Evolutionary conservation across 2,797 vertebrate genomes (phyloP).

Genomic region (Lagorchestes hirsutus): DNA sequence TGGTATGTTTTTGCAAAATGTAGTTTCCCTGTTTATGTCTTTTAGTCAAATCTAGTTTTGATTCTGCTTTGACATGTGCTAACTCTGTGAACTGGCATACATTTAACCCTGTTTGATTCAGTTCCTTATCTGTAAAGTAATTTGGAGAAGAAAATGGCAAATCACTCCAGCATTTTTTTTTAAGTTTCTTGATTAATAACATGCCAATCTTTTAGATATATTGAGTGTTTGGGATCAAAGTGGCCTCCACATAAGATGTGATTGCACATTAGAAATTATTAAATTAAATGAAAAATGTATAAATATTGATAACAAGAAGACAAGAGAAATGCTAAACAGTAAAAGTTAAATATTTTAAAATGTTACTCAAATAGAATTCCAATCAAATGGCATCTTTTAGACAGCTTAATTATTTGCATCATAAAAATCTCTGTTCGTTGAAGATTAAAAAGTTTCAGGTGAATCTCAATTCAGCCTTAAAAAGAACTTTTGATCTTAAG

Average conservation of each 20-base stretch:
- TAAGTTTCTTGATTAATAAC: background rate
- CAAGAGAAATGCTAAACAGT: slow-evolving; percentile 81
- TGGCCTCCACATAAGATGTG: slow-evolving; percentile 76
- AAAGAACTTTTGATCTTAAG: slow-evolving; percentile 82
- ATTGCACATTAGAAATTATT: slow-evolving; percentile 83
- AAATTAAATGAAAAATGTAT: slow-evolving; percentile 83
- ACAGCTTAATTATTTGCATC: slow-evolving; percentile 82
- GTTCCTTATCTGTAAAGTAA: no score
- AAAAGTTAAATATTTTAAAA: slow-evolving; percentile 83
- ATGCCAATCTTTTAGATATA: slow-evolving; percentile 28
- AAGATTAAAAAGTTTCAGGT: slow-evolving; percentile 81
- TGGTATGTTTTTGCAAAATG: no score
- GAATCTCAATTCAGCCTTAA: slow-evolving; percentile 79
- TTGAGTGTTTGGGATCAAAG: slow-evolving; percentile 66
- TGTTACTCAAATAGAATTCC: slow-evolving; percentile 77
- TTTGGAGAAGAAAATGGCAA: no score
- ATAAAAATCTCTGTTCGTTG: slow-evolving; percentile 78
- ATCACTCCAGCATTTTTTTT: no score
- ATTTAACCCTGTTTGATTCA: no score
- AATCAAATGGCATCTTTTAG: slow-evolving; percentile 82
- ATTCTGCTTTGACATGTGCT: no score
- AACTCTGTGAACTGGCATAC: no score
- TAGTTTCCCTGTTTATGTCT: no score
- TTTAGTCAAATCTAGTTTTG: no score
- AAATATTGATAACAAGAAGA: slow-evolving; percentile 84